A percentile compares a stretch with the other conserved stretches of the same genome.
Conservation (phyloP, 2,797 vertebrate genomes). For the Australoheros facetus region DNA sequence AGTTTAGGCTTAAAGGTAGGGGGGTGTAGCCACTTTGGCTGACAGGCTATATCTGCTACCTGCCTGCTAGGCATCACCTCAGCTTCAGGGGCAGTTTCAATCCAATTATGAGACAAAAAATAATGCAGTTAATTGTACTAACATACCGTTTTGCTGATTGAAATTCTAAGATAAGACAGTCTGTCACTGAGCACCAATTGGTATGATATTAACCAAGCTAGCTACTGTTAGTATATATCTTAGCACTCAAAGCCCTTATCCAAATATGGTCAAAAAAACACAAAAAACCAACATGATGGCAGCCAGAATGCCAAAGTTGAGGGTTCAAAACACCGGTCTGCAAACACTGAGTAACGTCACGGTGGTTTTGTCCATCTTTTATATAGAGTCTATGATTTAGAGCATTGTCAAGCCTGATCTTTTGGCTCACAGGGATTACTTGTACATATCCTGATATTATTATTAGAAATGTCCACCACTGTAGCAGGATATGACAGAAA, state of each 20-base stretch:
- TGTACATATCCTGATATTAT: not conserved
- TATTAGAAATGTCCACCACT: not conserved
- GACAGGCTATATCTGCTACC: not conserved
- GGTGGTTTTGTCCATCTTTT: not conserved
- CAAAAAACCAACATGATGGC: not conserved
- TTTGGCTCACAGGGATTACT: not conserved
- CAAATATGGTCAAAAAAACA: not conserved
- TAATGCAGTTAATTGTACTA: too few species aligned
- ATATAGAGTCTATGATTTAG: not conserved
- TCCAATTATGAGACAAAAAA: too few species aligned
- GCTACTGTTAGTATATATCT: not conserved
- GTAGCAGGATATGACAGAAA: not conserved
- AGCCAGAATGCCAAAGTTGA: not conserved
- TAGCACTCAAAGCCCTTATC: not conserved
- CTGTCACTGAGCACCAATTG: not conserved
- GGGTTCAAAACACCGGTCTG: not conserved
- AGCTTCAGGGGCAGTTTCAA: not conserved
- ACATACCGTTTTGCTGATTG: accelerated
- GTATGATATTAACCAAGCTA: not conserved
- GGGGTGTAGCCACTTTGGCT: not conserved
- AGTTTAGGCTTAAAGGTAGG: not conserved
- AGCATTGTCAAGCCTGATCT: not conserved
- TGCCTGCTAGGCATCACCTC: too few species aligned
- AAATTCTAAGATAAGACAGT: not conserved
- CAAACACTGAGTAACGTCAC: too few species aligned